Evolutionary conservation across 2,797 vertebrate species (phyloP), one percentile per base, ranked within the genome.

Genomic region (Molossus alvarezi): DNA sequence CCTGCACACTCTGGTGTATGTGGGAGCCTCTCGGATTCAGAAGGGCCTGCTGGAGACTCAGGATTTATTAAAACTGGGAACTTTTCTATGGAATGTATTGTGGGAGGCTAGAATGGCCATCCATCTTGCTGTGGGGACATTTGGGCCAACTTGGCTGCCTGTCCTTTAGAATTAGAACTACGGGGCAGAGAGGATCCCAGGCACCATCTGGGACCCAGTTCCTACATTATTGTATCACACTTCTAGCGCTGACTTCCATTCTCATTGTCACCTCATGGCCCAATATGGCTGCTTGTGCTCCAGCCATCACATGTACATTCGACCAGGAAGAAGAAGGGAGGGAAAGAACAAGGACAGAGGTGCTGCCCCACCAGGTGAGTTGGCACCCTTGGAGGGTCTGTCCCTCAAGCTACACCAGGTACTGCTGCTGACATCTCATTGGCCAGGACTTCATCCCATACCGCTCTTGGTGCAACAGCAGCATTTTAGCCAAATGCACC

Each of bases 101-200:
- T 41, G 33, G 29, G 37, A 57, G 80, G 37, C 69, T 75, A 17
- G 51, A 72, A 13, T 48, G 76, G 76, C 58, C 53, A 55, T 82
- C 81, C 37, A 14, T 69, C 25, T 73, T 45, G 29, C 41, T 17
- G 33, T 37, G 37, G 45, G 72, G 48, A n/a, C 14, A 13, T 55
- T 37, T 53, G 29, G 57, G 82, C 77, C 64, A 13, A 7, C 25
- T 55, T 62, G 57, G 64, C 80, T 64, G 29, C 55, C 53, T 55
- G 73, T 51, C 73, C 57, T 91, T 87, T 73, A 64, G 85, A 71
- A 17, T 25, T 57, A 67, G 25, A 90, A 62, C 80, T 64, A 37
- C 9, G 27, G 53, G 67, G 72, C 64, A 79, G 77, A 69, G 41
- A 55, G n/a, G 72, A 53, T 3, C 9, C 48, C 13, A 0, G 3